Evolutionary conservation across 2,797 vertebrate genomes (phyloP), one percentile per base, ranked within the genome.

Genomic region (Champsocephalus gunnari): DNA sequence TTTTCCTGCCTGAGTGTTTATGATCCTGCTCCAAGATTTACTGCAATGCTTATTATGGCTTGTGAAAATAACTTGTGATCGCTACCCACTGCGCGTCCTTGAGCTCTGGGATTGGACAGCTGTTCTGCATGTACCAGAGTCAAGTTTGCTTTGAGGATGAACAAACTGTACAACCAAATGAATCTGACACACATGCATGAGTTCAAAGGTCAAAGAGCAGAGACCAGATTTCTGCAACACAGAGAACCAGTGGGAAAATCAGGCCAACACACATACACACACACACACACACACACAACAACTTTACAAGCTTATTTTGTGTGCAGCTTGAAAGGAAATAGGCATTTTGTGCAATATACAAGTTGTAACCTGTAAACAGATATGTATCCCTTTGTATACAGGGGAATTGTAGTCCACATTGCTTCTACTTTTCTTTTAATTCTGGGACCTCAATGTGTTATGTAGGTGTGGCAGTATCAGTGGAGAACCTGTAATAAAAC

Each of bases 141-240:
- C 77, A 86, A 88, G 73, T 74, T 83, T 83, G 66, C 32, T 45
- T 17, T 38, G 48, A 81, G 10, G 62, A 66, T 62, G 72, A 81
- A 71, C 61, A 79, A 79, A 84, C 56, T 53, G 69, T 61, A 8
- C 71, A 38, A 38, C 53, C 11, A 60, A 76, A 55, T 21, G 55
- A 55, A n/a, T 60, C 28, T 3, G 66, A 64, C 58, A 73, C 51
- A 56, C 17, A 58, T 16, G 51, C 11, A 57, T 0, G 0, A 2
- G 77, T 73, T 80, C 81, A 87, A 87, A 88, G 87, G 83, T 90
- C 58, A 85, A 65, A 71, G 51, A 49, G 34, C 73, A 45, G 49
- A 3, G 19, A 62, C 4, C 4, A 19, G 9, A 72, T 13, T 1
- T 60, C 51, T 64, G 48, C 57, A 62, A 44, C 5, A 17, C 28